Evolutionary conservation across 2,888 invertebrate genomes (phyloP).

Genomic region (Morinoia aosen): DNA sequence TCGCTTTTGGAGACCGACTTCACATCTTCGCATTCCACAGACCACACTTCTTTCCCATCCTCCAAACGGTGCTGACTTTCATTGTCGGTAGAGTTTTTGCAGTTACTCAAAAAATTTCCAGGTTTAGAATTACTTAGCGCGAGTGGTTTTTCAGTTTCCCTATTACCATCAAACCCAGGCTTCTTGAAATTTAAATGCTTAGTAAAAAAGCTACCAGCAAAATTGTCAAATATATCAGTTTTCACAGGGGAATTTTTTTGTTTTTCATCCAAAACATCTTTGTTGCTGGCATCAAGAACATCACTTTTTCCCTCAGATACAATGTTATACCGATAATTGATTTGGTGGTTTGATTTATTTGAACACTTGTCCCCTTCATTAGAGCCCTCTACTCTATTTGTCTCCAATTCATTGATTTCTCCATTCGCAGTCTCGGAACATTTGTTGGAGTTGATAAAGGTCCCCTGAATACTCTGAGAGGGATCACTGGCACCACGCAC

Average conservation of each 20-base stretch:
- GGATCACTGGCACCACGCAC: neutral
- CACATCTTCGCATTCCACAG: neutral
- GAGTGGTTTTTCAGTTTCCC: neutral
- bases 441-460: neutral
- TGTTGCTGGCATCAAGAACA: neutral
- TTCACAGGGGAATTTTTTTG: neutral
- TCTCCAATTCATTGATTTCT: neutral
- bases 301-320: neutral
- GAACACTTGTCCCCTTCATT: neutral
- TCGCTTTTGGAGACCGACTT: neutral
- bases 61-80: neutral
- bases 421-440: neutral
- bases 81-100: neutral
- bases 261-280: neutral
- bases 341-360: too few relatives aligned
- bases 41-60: neutral
- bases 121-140: neutral
- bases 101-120: neutral
- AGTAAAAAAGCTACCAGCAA: neutral
- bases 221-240: neutral
- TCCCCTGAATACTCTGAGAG: neutral
- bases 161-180: neutral
- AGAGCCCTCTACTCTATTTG: neutral
- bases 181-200: neutral
- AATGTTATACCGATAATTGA: neutral